Conservation (phyloP, 2,888 invertebrate species). For the Metellina segmentata region DNA sequence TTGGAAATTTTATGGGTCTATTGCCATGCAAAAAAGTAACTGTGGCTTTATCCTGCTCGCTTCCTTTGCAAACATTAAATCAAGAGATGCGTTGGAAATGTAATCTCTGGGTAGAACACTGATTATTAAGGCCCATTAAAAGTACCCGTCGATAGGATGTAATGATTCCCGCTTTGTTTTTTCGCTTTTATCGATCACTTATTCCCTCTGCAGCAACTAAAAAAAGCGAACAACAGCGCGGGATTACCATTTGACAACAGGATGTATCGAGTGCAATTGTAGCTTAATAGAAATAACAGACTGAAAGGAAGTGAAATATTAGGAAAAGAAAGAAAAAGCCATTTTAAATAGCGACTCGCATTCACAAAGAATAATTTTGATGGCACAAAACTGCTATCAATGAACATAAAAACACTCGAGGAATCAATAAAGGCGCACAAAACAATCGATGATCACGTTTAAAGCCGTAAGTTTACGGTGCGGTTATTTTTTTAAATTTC, state of each 20-base stretch:
- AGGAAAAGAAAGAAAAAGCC: slow-evolving; percentile 22
- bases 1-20: too few relatives aligned
- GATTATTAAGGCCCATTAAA: too few relatives aligned
- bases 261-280: slow-evolving; percentile 34
- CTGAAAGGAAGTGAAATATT: slow-evolving; percentile 32
- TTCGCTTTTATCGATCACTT: background rate
- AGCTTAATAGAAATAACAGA: slow-evolving; percentile 23
- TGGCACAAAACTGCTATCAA: slow-evolving; percentile 38
- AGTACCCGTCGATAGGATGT: background rate
- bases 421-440: slow-evolving; percentile 19
- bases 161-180: slow-evolving; percentile 30
- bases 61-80: too few relatives aligned
- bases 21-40: too few relatives aligned
- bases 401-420: slow-evolving; percentile 39
- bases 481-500: slow-evolving; percentile 35
- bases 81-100: too few relatives aligned
- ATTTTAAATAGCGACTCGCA: slow-evolving; percentile 31
- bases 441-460: slow-evolving; percentile 55
- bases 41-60: too few relatives aligned
- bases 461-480: slow-evolving; percentile 34
- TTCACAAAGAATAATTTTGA: slow-evolving; percentile 55
- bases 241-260: slow-evolving; percentile 31
- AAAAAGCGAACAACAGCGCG: slow-evolving; percentile 32
- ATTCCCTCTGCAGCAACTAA: background rate
- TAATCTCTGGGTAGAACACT: too few relatives aligned